Evolutionary conservation across 92 coral and sea anemone genomes (phyloP).

Genomic region (Zoanthus sansibaricus): DNA sequence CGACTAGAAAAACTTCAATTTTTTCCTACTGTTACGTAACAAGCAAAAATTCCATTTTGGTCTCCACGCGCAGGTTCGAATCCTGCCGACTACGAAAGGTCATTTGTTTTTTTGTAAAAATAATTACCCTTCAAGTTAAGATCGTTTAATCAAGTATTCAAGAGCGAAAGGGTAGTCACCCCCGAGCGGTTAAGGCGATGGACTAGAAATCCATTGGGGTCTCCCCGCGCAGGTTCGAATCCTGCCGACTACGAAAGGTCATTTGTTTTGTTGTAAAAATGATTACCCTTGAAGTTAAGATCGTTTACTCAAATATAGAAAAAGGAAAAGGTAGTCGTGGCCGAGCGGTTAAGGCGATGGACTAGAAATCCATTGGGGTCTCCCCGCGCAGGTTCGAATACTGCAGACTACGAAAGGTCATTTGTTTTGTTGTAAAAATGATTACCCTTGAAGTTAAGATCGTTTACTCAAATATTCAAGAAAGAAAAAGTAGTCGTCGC

Average conservation of each 20-base stretch:
- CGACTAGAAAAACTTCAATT: slow-evolving; percentile 15
- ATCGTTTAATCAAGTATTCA: too few species aligned
- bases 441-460: not conserved
- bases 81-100: slow-evolving; percentile 61
- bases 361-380: not conserved
- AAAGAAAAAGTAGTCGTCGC: not conserved
- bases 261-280: too few species aligned
- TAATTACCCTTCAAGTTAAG: too few species aligned
- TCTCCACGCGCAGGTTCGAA: slow-evolving; percentile 42
- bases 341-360: not conserved
- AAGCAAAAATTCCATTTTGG: slow-evolving; percentile 11
- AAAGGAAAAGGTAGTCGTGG: not conserved
- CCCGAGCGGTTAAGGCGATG: not conserved
- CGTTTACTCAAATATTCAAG: not conserved
- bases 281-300: too few species aligned
- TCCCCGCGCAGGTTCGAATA: too few species aligned
- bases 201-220: slow-evolving; percentile 65
- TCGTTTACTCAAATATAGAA: too few species aligned
- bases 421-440: not conserved
- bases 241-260: slow-evolving; percentile 79
- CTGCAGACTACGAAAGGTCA: not conserved
- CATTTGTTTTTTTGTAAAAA: too few species aligned
- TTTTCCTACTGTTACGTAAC: too few species aligned
- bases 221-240: slow-evolving; percentile 91
- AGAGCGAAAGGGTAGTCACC: not conserved